Evolutionary conservation across 92 coral and sea anemone genomes (phyloP).

Genomic region (Ricordea florida): DNA sequence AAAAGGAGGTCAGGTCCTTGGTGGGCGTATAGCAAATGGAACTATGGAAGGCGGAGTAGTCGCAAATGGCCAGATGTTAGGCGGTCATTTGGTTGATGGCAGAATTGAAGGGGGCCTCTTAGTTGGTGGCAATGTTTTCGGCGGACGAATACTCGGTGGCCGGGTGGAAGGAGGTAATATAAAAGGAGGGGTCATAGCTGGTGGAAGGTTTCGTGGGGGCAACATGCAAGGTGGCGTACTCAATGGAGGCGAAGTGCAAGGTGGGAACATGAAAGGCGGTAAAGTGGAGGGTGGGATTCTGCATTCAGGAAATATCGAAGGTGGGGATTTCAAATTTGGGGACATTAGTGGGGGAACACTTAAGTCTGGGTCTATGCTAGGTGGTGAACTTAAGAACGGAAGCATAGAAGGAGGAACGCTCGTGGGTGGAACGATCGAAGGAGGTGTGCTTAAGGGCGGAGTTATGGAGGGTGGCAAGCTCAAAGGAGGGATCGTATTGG

Average conservation of each 20-base stretch:
- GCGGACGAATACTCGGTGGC: conserved; percentile 87
- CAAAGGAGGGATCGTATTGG: conserved; percentile 90
- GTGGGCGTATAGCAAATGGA: conserved; percentile 89
- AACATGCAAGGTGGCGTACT: conserved; percentile 79
- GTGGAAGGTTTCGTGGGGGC: conserved; percentile 79
- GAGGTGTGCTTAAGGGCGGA: conserved; percentile 95
- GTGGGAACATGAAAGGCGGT: conserved; percentile 78
- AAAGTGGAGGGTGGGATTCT: conserved; percentile 82
- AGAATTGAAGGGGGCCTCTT: conserved; percentile 84
- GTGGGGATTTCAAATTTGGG: conserved; percentile 76
- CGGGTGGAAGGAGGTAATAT: conserved; percentile 79
- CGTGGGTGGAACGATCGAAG: conserved; percentile 83
- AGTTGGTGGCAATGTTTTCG: conserved; percentile 80
- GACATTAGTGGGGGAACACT: conserved; percentile 88
- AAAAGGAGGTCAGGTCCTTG: conserved; percentile 83
- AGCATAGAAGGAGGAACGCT: conserved; percentile 95
- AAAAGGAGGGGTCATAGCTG: conserved; percentile 78
- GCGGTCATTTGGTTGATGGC: conserved; percentile 88
- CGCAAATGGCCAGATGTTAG: conserved; percentile 76
- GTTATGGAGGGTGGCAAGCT: conserved; percentile 93
- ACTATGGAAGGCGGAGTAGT: conserved; percentile 93
- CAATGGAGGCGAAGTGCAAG: conserved; percentile 73
- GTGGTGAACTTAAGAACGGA: conserved; percentile 89
- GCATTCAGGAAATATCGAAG: conserved; percentile 79
- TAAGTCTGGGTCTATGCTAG: conserved; percentile 84